Evolutionary conservation across 2,797 vertebrate genomes (phyloP).

Genomic region (Coranthus polyacanthus): DNA sequence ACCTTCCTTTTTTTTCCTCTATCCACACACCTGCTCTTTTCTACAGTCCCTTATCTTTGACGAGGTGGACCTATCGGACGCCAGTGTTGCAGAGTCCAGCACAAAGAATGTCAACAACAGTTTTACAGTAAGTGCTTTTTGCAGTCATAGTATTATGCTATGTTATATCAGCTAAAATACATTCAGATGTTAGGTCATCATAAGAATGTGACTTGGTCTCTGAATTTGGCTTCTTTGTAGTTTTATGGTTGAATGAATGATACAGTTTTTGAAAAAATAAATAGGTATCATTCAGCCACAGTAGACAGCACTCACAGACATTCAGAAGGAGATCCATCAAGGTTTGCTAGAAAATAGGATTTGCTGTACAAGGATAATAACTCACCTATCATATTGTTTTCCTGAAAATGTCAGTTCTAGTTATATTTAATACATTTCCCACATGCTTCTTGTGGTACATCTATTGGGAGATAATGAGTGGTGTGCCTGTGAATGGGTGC

Average conservation of each 20-base stretch:
- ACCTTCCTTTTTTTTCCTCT: conserved; percentile 2
- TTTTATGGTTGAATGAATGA: too few species aligned
- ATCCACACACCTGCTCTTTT: neutral
- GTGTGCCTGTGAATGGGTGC: conserved; percentile 42
- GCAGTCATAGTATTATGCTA: conserved; percentile 10
- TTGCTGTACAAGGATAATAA: conserved; percentile 5
- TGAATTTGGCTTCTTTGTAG: neutral
- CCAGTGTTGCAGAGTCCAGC: conserved; percentile 98
- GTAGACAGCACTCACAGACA: neutral
- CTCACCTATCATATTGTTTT: neutral
- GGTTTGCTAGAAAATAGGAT: conserved; percentile 12
- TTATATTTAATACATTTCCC: conserved; percentile 28
- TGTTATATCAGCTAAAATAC: too few species aligned
- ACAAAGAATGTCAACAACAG: conserved; percentile 99
- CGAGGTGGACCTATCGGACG: conserved; percentile 98
- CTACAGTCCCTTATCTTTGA: conserved; percentile 98
- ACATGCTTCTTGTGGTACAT: conserved; percentile 3
- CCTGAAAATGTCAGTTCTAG: conserved; percentile 7
- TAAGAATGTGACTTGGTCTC: neutral
- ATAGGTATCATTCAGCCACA: too few species aligned
- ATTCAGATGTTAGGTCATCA: too few species aligned
- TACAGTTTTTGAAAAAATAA: too few species aligned
- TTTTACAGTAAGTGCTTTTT: conserved; percentile 92
- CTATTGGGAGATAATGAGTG: conserved; percentile 7
- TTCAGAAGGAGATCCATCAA: conserved; percentile 5